Base-by-base conservation (phyloP, 2,888 invertebrate species). In the Himalopsyche tibetana region DNA sequence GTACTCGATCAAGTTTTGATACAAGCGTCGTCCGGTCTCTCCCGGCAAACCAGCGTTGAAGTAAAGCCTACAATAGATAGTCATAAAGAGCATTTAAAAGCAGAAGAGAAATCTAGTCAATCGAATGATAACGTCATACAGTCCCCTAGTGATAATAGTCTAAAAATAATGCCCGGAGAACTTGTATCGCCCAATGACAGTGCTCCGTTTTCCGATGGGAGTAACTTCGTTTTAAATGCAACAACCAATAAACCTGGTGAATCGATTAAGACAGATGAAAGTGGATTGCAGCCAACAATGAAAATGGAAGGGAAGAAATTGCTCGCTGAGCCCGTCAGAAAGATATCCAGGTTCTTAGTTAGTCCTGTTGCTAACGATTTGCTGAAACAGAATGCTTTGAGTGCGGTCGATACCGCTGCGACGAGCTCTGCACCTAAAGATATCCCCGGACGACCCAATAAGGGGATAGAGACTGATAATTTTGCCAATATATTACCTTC, bases 261-360 rank as follows among this genome's bases (percentile, higher is more conserved):
- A 51, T 9, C 8, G 15, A 28, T 5, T 19, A n/a, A 9, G 40
- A 28, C 42, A 40, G 11, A 84, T 42, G 63, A n/a, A 85, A 9
- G 15, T 51, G 8, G 55, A 42, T 79, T 19, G 15, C 28, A 69
- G 42, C 42, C 51, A 45, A 28, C 55, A 55, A 55, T n/a, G 15
- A 55, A 38, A 28, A 42, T n/a, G n/a, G 86, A 88, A 17, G 92
- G 92, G 55, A 92, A 91, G 86, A 83, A 83, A 55, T 93, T 93
- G 87, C 91, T 92, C 28, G 91, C 93, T 11, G 94, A 94, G 89
- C 94, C 94, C 82, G 93, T 94, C 69, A 93, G 96, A 87, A 97
- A 97, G 91, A 96, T 97, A 89, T 97, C 97, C 51, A 93, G 97
- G 86, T 97, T 97, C 92, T 94, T 96, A 90, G 96, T 97, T 89